Evolutionary conservation across 1,140 invertebrate species (phyloP).

Genomic region (Drosophila tsacasi): DNA sequence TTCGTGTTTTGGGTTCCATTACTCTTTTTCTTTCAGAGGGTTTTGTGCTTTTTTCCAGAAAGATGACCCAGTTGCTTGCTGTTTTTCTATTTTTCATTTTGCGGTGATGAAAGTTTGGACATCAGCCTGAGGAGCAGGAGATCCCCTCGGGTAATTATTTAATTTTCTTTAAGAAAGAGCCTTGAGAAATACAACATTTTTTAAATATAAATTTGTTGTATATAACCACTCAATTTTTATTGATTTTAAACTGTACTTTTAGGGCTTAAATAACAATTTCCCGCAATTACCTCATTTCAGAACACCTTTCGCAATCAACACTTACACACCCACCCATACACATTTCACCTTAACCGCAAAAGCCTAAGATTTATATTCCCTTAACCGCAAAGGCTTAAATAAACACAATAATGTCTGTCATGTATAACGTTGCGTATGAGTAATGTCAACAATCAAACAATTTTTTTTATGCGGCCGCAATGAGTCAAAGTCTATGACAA

Average conservation of each 20-base stretch:
- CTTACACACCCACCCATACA: constrained; percentile 6
- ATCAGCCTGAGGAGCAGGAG: not conserved
- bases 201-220: not conserved
- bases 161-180: not conserved
- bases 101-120: constrained; percentile 69
- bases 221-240: not conserved
- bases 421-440: constrained; percentile 66
- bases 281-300: constrained; percentile 50
- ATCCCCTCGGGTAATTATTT: not conserved
- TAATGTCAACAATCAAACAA: constrained; percentile 51
- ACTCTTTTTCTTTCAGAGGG: constrained; percentile 13
- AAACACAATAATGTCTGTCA: constrained; percentile 8
- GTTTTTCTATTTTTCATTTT: constrained; percentile 50
- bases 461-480: constrained; percentile 19
- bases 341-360: constrained; percentile 49
- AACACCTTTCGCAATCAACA: constrained; percentile 23
- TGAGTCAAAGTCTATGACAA: constrained; percentile 49
- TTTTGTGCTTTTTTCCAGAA: constrained; percentile 48
- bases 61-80: constrained; percentile 69
- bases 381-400: constrained; percentile 62
- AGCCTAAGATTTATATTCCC: constrained; percentile 45
- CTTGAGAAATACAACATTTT: not conserved
- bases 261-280: not conserved
- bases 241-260: not conserved
- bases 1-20: constrained; percentile 69